These are phyloP conservation scores for Bombus picipes DNA, from an alignment of 1,140 invertebrate species.

Conservation along the genomic window DNA sequence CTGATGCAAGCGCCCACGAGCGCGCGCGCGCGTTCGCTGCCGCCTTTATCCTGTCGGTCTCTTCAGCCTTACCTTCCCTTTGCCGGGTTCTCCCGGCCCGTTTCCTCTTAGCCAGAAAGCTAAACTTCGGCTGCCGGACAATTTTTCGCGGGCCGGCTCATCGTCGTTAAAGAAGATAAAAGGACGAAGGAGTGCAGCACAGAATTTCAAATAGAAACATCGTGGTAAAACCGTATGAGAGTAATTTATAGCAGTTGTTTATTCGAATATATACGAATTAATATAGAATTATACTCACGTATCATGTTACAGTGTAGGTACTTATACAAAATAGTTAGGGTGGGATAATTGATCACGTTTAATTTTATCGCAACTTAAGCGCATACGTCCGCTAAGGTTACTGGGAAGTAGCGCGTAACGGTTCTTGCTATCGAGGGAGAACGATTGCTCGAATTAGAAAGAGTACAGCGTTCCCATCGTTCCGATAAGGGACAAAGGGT, in stretches of 20 bases:
- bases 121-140: conserved; percentile 26
- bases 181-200: background rate
- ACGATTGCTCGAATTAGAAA: conserved; percentile 56
- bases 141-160: background rate
- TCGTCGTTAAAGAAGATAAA: background rate
- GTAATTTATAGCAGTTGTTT: background rate
- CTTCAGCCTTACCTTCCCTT: conserved; percentile 63
- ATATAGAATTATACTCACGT: background rate
- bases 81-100: conserved; percentile 40
- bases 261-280: too few species aligned
- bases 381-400: too few species aligned
- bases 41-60: conserved; percentile 45
- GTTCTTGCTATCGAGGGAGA: conserved; percentile 38
- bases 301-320: background rate
- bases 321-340: background rate
- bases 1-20: background rate
- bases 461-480: conserved; percentile 32
- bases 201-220: background rate
- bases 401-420: background rate
- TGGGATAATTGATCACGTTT: background rate
- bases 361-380: background rate
- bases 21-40: background rate
- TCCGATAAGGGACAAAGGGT: conserved; percentile 76
- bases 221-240: background rate
- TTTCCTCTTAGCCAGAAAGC: conserved; percentile 31